Conservation (phyloP, 2,888 invertebrate species). For the Rutpela maculata region DNA sequence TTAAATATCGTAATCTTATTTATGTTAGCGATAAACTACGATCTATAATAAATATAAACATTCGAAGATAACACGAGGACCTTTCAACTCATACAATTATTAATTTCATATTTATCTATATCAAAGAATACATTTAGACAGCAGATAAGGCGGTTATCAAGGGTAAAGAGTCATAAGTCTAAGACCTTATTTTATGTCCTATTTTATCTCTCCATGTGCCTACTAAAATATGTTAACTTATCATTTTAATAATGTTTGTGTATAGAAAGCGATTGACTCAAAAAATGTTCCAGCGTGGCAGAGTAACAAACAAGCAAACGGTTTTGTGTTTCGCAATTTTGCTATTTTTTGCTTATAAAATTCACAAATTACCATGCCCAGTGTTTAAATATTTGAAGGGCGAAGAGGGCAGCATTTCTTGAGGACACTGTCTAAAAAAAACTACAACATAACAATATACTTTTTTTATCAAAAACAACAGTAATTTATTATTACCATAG, state of each 20-base stretch:
- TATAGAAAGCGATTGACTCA: not conserved
- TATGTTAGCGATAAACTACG: constrained; percentile 49
- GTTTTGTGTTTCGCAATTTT: not conserved
- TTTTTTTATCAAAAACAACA: too few relatives aligned
- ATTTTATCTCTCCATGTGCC: constrained; percentile 22
- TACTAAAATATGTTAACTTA: not conserved
- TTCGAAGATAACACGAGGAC: constrained; percentile 47
- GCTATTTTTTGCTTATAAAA: not conserved
- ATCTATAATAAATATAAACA: constrained; percentile 54
- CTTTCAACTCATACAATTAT: constrained; percentile 55
- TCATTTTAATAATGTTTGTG: constrained; percentile 14
- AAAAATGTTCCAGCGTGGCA: constrained; percentile 1
- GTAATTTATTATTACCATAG: too few relatives aligned
- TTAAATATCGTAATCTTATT: constrained; percentile 51
- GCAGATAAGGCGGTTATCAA: constrained; percentile 56
- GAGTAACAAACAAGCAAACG: not conserved
- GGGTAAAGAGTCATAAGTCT: constrained; percentile 57
- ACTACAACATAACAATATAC: too few relatives aligned
- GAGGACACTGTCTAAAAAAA: too few relatives aligned
- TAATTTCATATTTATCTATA: constrained; percentile 56
- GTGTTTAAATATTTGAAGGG: not conserved
- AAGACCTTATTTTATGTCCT: constrained; percentile 48
- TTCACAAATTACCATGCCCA: not conserved
- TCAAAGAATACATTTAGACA: constrained; percentile 56
- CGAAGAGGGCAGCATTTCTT: too few relatives aligned